phyloP scores from a whole-genome alignment of 1,140 invertebrate species.

The Ctenoplectra terminalis region DNA sequence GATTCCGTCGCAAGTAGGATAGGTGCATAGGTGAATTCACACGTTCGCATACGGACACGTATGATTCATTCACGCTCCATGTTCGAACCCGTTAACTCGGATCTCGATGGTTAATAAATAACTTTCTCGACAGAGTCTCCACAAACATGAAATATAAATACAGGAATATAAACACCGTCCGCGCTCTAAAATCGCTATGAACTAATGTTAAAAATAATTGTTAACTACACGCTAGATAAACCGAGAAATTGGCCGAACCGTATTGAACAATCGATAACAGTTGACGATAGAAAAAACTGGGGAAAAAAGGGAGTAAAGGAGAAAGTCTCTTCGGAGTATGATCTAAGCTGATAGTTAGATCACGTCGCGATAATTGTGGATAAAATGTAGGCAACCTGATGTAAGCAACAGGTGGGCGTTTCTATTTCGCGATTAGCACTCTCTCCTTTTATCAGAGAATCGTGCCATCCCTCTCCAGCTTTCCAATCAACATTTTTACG shows the following conservation, averaged over 20 bases:
- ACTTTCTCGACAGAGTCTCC: constrained; percentile 45
- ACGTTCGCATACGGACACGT: constrained; percentile 63
- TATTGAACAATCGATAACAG: too few species aligned
- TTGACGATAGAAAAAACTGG: neutral
- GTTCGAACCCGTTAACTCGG: constrained; percentile 59
- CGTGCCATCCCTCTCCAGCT: neutral
- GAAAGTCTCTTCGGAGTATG: constrained; percentile 25
- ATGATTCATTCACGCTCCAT: constrained; percentile 66
- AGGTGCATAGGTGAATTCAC: constrained; percentile 71
- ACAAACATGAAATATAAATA: too few species aligned
- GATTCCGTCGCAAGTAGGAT: constrained; percentile 70
- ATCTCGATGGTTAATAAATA: constrained; percentile 57
- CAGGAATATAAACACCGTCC: too few species aligned
- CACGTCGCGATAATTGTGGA: constrained; percentile 50
- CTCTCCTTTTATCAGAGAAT: neutral
- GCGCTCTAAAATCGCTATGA: too few species aligned
- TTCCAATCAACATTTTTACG: too few species aligned
- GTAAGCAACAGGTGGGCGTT: constrained; percentile 73
- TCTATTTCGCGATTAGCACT: constrained; percentile 37
- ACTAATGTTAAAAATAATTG: too few species aligned
- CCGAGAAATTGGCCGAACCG: neutral
- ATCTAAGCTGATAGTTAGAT: constrained; percentile 36
- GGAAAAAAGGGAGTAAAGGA: constrained; percentile 3
- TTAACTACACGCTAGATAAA: neutral
- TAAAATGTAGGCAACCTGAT: constrained; percentile 60